A percentile compares a stretch with the other conserved stretches of the same genome.
Conservation (phyloP, 2,888 invertebrate species). For the Amaurobius ferox region DNA sequence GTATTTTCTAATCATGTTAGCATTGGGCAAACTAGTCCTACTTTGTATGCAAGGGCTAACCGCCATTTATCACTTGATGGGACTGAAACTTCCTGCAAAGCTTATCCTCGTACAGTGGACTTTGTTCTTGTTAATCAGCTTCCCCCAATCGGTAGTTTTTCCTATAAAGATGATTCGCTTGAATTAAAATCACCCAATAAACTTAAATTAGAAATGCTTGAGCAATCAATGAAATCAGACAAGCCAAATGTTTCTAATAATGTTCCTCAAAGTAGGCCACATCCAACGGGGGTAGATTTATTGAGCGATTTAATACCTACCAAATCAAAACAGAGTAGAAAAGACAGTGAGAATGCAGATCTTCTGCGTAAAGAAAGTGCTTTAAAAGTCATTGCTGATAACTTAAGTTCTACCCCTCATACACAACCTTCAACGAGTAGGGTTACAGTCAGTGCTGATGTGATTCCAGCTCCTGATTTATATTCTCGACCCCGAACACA, state of each 20-base stretch:
- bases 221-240: conserved; percentile 5
- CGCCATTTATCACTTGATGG: conserved; percentile 23
- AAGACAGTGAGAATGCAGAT: neutral
- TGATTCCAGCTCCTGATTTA: neutral
- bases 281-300: conserved; percentile 26
- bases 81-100: conserved; percentile 14
- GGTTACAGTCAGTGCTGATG: neutral
- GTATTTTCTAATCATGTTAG: conserved; percentile 50
- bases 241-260: neutral
- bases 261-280: neutral
- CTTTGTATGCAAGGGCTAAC: conserved; percentile 63
- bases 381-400: conserved; percentile 49
- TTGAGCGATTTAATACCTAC: conserved; percentile 29
- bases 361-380: conserved; percentile 38
- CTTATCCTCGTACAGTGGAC: conserved; percentile 63
- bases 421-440: neutral
- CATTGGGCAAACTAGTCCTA: conserved; percentile 59
- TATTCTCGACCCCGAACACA: neutral
- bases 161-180: conserved; percentile 73
- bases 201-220: conserved; percentile 26
- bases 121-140: conserved; percentile 72
- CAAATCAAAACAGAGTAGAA: neutral
- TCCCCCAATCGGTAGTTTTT: conserved; percentile 72
- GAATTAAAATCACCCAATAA: conserved; percentile 51
- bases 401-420: neutral